These are phyloP conservation scores for Diabrotica undecimpunctata DNA, from an alignment of 1,140 invertebrate species.

Conservation along the genomic window DNA sequence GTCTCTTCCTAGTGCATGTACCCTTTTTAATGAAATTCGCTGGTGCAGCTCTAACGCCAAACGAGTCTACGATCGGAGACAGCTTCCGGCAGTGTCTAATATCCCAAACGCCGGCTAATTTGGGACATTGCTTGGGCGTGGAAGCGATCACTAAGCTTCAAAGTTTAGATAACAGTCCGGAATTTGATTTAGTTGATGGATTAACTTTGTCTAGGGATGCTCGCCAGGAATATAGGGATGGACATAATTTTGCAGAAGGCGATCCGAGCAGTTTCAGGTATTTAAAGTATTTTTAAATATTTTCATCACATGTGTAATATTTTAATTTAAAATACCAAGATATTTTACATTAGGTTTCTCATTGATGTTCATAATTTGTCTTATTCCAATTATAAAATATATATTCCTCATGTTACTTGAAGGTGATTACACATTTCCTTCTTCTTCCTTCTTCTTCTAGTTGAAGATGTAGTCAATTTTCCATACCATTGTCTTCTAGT, in stretches of 20 bases:
- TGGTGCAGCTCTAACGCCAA: not conserved
- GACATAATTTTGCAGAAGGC: conserved; percentile 60
- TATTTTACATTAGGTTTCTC: too few relatives aligned
- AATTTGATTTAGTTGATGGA: conserved; percentile 60
- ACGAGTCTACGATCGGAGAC: conserved; percentile 20
- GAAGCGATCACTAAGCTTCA: conserved; percentile 63
- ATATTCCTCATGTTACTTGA: too few relatives aligned
- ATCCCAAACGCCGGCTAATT: conserved; percentile 44
- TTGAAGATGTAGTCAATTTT: too few relatives aligned
- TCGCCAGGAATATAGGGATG: conserved; percentile 49
- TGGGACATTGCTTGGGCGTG: conserved; percentile 62
- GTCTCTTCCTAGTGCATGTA: not conserved
- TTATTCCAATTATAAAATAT: too few relatives aligned
- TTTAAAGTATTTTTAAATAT: conserved; percentile 17
- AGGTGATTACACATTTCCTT: too few relatives aligned
- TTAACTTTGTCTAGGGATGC: conserved; percentile 57
- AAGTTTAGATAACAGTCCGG: conserved; percentile 60
- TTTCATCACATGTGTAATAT: too few relatives aligned
- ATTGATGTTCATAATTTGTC: too few relatives aligned
- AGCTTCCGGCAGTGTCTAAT: conserved; percentile 53
- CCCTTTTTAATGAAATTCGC: conserved; percentile 4
- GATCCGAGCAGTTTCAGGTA: conserved; percentile 70
- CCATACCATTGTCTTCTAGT: too few relatives aligned
- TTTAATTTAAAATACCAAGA: too few relatives aligned
- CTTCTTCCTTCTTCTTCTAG: too few relatives aligned